These are phyloP conservation scores for Brachionus rotundiformis DNA, from an alignment of 1,140 invertebrate species.

Conservation along the genomic window DNA sequence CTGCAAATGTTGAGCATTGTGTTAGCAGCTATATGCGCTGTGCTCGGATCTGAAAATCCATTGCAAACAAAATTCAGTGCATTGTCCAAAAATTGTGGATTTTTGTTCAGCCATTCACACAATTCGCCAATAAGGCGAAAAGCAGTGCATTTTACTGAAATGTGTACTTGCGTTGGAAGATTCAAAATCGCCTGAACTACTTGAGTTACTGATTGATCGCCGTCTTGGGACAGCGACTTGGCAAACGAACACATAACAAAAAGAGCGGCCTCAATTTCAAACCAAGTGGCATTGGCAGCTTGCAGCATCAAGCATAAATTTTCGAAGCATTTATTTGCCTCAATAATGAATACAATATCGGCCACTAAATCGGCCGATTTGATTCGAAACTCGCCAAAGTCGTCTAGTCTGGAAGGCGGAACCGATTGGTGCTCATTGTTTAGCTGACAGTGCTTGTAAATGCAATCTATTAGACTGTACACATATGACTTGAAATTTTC, in stretches of 20 bases:
- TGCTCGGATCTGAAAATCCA: constrained; percentile 66
- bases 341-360: constrained; percentile 95
- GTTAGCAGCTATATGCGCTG: constrained; percentile 76
- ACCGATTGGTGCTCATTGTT: constrained; percentile 74
- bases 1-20: constrained; percentile 73
- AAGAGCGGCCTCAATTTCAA: constrained; percentile 86
- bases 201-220: constrained; percentile 86
- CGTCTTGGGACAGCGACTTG: constrained; percentile 88
- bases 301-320: constrained; percentile 71
- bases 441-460: constrained; percentile 84
- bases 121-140: constrained; percentile 85
- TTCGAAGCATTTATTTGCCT: constrained; percentile 83
- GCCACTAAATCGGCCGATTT: constrained; percentile 90
- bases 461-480: constrained; percentile 78
- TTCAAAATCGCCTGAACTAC: constrained; percentile 85
- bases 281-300: constrained; percentile 73
- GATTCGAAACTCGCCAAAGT: constrained; percentile 81
- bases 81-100: constrained; percentile 72
- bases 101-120: constrained; percentile 89
- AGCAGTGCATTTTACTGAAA: constrained; percentile 83
- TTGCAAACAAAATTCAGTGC: constrained; percentile 44
- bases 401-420: constrained; percentile 79
- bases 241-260: constrained; percentile 93
- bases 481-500: constrained; percentile 83
- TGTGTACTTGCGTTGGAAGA: constrained; percentile 79